Conservation (phyloP, 35 echinoderm and acorn worm genomes). For the Patiria miniata region DNA sequence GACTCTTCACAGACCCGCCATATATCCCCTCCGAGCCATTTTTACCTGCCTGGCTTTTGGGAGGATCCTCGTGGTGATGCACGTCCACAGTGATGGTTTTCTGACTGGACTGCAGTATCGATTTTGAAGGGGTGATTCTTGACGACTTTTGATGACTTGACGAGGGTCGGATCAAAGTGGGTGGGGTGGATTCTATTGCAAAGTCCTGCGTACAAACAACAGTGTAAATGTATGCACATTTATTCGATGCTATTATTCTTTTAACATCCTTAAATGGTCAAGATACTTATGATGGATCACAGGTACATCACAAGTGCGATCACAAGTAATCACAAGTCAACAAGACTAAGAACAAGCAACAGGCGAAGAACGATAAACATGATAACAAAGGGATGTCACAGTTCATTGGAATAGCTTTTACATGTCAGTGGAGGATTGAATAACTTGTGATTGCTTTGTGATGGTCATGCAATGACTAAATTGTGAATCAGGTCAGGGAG, state of each 20-base stretch:
- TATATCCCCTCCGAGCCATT: slow-evolving; percentile 65
- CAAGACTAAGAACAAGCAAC: no score
- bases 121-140: slow-evolving; percentile 44
- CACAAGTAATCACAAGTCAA: no score
- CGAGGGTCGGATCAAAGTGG: slow-evolving; percentile 52
- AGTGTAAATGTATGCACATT: neutral
- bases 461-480: no score
- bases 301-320: no score
- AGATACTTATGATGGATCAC: no score
- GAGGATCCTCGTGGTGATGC: slow-evolving; percentile 69
- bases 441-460: no score
- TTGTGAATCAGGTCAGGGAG: no score
- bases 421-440: no score
- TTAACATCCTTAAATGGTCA: no score
- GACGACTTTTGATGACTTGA: slow-evolving; percentile 27
- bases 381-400: no score
- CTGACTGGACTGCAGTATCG: slow-evolving; percentile 48
- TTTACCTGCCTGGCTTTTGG: slow-evolving; percentile 53
- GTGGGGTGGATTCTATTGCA: slow-evolving; percentile 65
- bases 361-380: no score
- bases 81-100: slow-evolving; percentile 81
- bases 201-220: slow-evolving; percentile 58
- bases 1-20: slow-evolving; percentile 67
- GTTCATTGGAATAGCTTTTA: no score
- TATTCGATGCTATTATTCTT: neutral